Evolutionary conservation across 2,113 vertebrate species (phyloP).

Genomic region (Salvelinus fontinalis): DNA sequence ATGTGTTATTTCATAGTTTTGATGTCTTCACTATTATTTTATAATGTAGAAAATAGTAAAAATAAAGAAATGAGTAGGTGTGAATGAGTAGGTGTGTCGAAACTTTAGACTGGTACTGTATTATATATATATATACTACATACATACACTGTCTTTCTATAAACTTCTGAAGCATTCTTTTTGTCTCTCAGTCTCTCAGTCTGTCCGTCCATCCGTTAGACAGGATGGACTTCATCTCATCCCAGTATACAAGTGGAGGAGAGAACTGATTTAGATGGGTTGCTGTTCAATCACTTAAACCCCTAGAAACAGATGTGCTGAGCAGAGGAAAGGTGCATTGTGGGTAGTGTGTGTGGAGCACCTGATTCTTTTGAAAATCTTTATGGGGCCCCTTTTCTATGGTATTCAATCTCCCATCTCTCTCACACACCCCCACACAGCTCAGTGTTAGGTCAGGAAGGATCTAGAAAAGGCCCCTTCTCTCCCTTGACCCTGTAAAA

Average conservation of each 20-base stretch:
- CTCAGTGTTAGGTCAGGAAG: constrained; percentile 29
- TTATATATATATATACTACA: too few relatives aligned
- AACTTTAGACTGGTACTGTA: too few relatives aligned
- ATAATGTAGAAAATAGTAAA: too few relatives aligned
- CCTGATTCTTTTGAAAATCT: constrained; percentile 42
- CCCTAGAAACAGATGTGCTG: constrained; percentile 29
- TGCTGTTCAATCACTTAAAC: constrained; percentile 31
- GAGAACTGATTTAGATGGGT: constrained; percentile 18
- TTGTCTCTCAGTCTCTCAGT: constrained; percentile 4
- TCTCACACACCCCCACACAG: constrained; percentile 27
- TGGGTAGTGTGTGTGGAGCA: constrained; percentile 34
- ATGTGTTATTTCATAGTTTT: too few relatives aligned
- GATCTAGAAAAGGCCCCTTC: constrained; percentile 5
- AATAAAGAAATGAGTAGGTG: too few relatives aligned
- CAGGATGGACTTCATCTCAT: not conserved
- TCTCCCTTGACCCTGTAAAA: constrained; percentile 21
- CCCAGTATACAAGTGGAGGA: not conserved
- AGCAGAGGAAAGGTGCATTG: constrained; percentile 55
- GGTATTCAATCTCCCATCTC: constrained; percentile 23
- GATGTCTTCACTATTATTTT: too few relatives aligned
- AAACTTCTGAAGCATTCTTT: not conserved
- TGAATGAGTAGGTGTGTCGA: too few relatives aligned
- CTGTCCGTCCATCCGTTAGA: not conserved
- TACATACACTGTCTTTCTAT: not conserved
- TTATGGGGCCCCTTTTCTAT: constrained; percentile 15